phyloP scores from a whole-genome alignment of 2,797 vertebrate genomes.

The Fratercula arctica region DNA sequence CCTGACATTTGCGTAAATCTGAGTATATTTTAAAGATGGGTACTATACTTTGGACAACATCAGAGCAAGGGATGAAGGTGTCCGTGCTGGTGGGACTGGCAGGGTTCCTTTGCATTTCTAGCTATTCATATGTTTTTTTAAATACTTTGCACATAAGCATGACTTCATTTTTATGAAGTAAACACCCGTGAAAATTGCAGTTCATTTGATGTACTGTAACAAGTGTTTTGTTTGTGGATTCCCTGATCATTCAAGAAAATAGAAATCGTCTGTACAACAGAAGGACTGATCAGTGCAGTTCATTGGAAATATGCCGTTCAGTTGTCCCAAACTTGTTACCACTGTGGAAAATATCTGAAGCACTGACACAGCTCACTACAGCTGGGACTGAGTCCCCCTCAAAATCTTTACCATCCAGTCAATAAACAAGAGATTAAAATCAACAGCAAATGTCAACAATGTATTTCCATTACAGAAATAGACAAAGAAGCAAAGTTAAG shows the following conservation, averaged over 20 bases:
- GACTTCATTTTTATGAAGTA: background rate
- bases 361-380: background rate
- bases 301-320: background rate
- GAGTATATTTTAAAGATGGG: background rate
- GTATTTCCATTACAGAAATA: background rate
- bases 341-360: background rate
- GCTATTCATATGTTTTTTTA: background rate
- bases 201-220: background rate
- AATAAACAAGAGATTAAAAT: conserved; percentile 5
- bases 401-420: conserved; percentile 2
- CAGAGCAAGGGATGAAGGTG: background rate
- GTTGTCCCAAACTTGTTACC: background rate
- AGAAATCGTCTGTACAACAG: background rate
- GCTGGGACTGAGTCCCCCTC: background rate
- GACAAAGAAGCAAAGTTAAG: background rate
- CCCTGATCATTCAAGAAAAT: background rate
- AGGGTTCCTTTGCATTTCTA: background rate
- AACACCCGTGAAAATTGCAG: background rate
- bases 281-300: background rate
- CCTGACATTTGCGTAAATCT: background rate
- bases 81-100: background rate
- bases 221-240: background rate
- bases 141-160: background rate
- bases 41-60: background rate
- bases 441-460: background rate